Evolutionary conservation across 2,888 invertebrate genomes (phyloP).

Genomic region (Platycheirus rosarum): DNA sequence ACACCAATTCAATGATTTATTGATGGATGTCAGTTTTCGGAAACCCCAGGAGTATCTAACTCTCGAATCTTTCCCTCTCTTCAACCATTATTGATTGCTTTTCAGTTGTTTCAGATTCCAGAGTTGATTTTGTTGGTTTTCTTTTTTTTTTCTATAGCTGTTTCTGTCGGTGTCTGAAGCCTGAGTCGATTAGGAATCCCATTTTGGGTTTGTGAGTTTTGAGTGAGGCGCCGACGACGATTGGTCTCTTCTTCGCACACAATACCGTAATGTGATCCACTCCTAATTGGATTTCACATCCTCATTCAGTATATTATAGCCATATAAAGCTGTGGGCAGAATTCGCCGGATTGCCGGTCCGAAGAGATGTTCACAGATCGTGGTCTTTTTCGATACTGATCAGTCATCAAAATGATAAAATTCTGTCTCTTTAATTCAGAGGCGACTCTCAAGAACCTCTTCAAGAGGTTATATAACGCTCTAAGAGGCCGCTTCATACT

Average conservation of each 20-base stretch:
- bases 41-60: slow-evolving; percentile 44
- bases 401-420: slow-evolving; percentile 26
- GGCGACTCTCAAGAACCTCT: slow-evolving; percentile 9
- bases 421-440: slow-evolving; percentile 39
- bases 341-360: slow-evolving; percentile 57
- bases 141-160: neutral
- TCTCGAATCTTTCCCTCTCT: slow-evolving; percentile 33
- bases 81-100: slow-evolving; percentile 66
- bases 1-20: slow-evolving; percentile 59
- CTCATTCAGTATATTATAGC: slow-evolving; percentile 52
- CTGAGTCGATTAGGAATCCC: no score
- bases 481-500: slow-evolving; percentile 15
- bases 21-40: slow-evolving; percentile 61
- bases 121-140: slow-evolving; percentile 32
- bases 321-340: slow-evolving; percentile 65
- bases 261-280: slow-evolving; percentile 57
- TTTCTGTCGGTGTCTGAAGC: slow-evolving; percentile 63
- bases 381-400: slow-evolving; percentile 1
- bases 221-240: slow-evolving; percentile 63
- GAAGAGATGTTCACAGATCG: slow-evolving; percentile 9
- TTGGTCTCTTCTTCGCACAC: slow-evolving; percentile 40
- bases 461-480: neutral
- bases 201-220: slow-evolving; percentile 51
- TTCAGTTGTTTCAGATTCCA: slow-evolving; percentile 65
- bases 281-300: slow-evolving; percentile 65